Evolutionary conservation across 53 echinoderm and acorn worm species (phyloP), one percentile per base, ranked within the genome.

Genomic region (Echinarachnius parma): DNA sequence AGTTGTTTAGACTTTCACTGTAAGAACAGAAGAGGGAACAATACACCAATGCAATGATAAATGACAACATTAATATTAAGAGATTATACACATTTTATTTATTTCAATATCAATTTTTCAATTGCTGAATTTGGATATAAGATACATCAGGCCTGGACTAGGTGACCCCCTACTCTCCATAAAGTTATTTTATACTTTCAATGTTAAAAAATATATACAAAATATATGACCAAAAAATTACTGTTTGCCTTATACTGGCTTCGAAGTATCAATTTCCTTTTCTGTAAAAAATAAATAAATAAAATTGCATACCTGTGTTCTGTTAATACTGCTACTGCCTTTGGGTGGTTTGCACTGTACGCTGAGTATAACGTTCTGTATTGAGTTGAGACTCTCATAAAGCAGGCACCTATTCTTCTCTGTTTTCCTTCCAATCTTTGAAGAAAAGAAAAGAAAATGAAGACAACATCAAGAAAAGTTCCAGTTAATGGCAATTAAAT

Each of bases 331-430:
- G 86, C 61, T 50, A 74, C 98, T 72, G 98, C 88, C 77, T 81
- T 92, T 2, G 98, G 98, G 62, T 98, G 98, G 49, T 98, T 98
- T 46, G 91, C 85, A 85, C 98, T 88, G 78, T 98, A 98, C 3
- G 75, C 23, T 66, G 91, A 87, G 70, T 98, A 92, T n/a, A 98
- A 61, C 16, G 88, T 35, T 58, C 89, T 84, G 76, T 87, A 92
- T 65, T 98, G 86, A 32, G 98, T 82, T 15, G 98, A 82, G 56
- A 84, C 98, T 35, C 86, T 88, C 77, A 98, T 82, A 64, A 87
- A 89, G 57, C 88, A 92, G 28, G 88, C 82, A 14, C 98, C 98
- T 53, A 87, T 80, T 56, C 86, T 79, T 47, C 85, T 74, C 56
- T 92, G 98, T 34, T 75, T 78, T 4, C 86, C 82, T 24, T 88